Evolutionary conservation across 2,797 vertebrate species (phyloP), one percentile per base, ranked within the genome.

Genomic region (Melopsittacus undulatus): DNA sequence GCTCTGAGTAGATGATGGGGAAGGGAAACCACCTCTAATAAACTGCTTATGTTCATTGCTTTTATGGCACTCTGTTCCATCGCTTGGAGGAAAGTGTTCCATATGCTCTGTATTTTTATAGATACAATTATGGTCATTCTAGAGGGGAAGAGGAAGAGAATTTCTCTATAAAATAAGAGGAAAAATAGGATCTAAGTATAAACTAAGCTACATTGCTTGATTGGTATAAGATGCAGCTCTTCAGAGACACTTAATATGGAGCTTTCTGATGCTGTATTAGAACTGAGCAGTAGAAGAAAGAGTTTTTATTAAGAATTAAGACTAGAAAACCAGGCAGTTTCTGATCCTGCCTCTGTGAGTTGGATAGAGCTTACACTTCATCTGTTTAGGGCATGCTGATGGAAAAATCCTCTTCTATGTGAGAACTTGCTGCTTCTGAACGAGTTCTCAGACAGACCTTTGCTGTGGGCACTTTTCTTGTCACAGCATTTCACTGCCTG

Each of bases 1-100:
- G 90, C 89, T 95, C 78, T 56, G 68, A 90, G 91, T 72, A 80
- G 94, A 30, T 90, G 81, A 76, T 89, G 93, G 86, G 80, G 93
- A 96, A 93, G 74, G 59, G 76, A 97, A 97, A 83, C 36, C 81
- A 95, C 92, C 90, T 95, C 94, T 95, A 95, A 95, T 96, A 97
- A 97, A 94, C 74, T 82, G 51, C 67, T 85, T 63, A 30, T 81
- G 87, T 90, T 96, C 74, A 16, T 91, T 61, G 75, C 89, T 97
- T 97, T 97, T 90, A 92, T 62, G 16, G 38, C 3, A 3, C 92
- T 92, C 66, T 52, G 42, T 83, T 96, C 51, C 29, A 9, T 48
- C 89, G 76, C 92, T 89, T 83, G 76, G 79, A 95, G 87, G 88
- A 87, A 89, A 96, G 52, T 2, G 17, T 95, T 95, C 96, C 97